These are phyloP conservation scores for Aphidius ervi DNA, from an alignment of 1,140 invertebrate species.

Conservation along the genomic window DNA sequence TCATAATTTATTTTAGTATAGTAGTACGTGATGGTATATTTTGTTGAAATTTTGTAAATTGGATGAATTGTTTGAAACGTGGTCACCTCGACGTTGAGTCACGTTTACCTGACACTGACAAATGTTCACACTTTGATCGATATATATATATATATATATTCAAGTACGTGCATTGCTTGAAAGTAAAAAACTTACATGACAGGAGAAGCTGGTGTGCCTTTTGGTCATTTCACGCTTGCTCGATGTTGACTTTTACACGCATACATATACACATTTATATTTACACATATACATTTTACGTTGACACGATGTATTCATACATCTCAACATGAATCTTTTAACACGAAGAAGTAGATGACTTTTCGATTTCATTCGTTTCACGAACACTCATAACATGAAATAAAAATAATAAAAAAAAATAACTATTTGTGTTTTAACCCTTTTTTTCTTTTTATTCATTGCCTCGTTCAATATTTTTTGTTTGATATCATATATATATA, in stretches of 20 bases:
- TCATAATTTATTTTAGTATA: no score
- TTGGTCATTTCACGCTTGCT: constrained; percentile 20
- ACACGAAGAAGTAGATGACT: constrained; percentile 12
- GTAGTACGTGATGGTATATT: no score
- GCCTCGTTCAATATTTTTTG: no score
- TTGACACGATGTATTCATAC: no score
- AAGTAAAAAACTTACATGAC: constrained; percentile 9
- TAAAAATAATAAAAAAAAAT: neutral
- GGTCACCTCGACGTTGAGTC: constrained; percentile 22
- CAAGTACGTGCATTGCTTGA: neutral
- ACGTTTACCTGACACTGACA: constrained; percentile 28
- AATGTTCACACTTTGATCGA: constrained; percentile 25
- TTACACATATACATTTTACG: no score
- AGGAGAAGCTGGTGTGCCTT: neutral
- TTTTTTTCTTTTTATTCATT: no score
- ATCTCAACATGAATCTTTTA: neutral
- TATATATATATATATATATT: constrained; percentile 10
- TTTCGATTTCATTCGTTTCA: constrained; percentile 15
- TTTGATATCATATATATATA: no score
- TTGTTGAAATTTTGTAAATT: neutral
- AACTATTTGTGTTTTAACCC: neutral
- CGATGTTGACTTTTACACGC: constrained; percentile 4
- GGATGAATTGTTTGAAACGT: constrained; percentile 12
- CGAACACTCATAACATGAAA: neutral
- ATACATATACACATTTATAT: no score